Conservation (phyloP, 2,888 invertebrate genomes). For the Meiosimyza platycephala region DNA sequence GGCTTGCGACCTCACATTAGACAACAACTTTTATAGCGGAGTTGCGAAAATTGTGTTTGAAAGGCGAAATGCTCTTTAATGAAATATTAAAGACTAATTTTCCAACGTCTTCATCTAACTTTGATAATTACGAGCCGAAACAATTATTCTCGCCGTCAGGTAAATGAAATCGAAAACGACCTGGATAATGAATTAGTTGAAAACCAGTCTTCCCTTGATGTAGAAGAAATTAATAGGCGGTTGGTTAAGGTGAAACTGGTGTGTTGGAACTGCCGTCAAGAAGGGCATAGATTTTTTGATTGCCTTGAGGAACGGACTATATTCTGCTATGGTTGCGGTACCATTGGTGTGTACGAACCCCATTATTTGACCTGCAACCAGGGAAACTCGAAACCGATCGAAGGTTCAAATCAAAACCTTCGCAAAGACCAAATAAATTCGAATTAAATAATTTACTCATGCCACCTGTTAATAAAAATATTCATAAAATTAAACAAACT, state of each 20-base stretch:
- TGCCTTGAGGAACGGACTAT: slow-evolving; percentile 1
- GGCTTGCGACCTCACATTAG: slow-evolving; percentile 28
- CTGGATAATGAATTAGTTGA: background rate
- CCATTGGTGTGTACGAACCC: background rate
- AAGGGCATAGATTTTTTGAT: slow-evolving; percentile 9
- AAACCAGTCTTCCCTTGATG: background rate
- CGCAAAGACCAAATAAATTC: background rate
- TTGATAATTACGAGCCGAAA: no score
- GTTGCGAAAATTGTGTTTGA: slow-evolving; percentile 26
- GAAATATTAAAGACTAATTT: slow-evolving; percentile 12
- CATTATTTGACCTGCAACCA: background rate
- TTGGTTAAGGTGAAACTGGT: background rate
- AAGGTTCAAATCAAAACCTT: slow-evolving; percentile 6
- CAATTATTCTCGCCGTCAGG: no score
- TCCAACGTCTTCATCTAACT: no score
- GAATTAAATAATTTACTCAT: background rate
- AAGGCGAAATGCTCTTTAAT: slow-evolving; percentile 35
- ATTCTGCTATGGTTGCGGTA: slow-evolving; percentile 9
- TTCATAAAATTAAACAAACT: slow-evolving; percentile 13
- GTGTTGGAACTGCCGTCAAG: slow-evolving; percentile 9
- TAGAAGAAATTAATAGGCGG: background rate
- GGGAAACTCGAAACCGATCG: slow-evolving; percentile 6
- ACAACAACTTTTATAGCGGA: slow-evolving; percentile 31
- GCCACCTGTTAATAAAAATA: background rate
- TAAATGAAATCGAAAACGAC: no score